phyloP scores from a whole-genome alignment of 2,888 invertebrate genomes.

The Fabriciana adippe region DNA sequence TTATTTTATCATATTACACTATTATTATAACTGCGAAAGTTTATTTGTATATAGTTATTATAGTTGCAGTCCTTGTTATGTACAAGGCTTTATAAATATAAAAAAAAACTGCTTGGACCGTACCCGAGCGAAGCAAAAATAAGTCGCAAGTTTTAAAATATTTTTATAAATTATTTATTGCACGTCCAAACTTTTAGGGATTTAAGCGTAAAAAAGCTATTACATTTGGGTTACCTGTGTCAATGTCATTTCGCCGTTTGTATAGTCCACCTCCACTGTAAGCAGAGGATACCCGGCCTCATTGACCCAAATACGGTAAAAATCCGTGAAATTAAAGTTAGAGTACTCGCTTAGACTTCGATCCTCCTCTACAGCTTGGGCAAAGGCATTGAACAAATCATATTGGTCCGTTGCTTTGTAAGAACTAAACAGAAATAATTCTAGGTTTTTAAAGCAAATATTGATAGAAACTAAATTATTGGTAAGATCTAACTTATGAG shows the following conservation, averaged over 20 bases:
- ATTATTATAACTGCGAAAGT: no score
- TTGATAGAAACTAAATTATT: no score
- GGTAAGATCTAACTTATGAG: no score
- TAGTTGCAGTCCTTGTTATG: no score
- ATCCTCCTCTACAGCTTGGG: constrained; percentile 59
- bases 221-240: constrained; percentile 60
- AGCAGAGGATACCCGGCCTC: constrained; percentile 84
- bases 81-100: no score
- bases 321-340: constrained; percentile 65
- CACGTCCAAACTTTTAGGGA: no score
- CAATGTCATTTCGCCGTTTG: constrained; percentile 56
- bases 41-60: no score
- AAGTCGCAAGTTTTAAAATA: no score
- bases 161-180: no score
- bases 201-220: neutral
- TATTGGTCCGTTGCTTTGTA: constrained; percentile 72
- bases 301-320: constrained; percentile 84
- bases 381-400: constrained; percentile 75
- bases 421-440: constrained; percentile 52
- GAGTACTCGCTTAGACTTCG: constrained; percentile 55
- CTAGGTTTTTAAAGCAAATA: neutral
- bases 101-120: no score
- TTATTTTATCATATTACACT: no score
- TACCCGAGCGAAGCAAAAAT: no score
- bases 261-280: constrained; percentile 70